Conservation (phyloP, 1,140 invertebrate genomes). For the Drosophila willistoni region DNA sequence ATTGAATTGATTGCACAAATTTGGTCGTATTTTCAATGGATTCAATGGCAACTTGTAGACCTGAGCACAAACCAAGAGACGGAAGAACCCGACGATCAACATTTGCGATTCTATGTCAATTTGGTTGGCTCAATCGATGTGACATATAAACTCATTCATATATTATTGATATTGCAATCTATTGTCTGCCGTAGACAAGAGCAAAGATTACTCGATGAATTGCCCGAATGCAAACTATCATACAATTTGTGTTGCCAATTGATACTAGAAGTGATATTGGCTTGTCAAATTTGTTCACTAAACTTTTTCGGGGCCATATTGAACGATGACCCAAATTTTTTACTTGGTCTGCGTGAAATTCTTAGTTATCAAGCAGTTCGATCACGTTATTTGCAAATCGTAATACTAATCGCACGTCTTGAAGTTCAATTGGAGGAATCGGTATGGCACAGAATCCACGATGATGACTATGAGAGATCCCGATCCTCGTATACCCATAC, state of each 20-base stretch:
- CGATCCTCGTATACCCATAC: conserved; percentile 47
- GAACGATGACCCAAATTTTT: not conserved
- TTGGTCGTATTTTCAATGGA: not conserved
- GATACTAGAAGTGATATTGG: conserved; percentile 26
- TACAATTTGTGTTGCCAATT: not conserved
- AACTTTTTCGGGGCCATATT: not conserved
- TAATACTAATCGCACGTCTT: conserved; percentile 48
- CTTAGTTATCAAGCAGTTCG: conserved; percentile 54
- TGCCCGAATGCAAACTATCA: conserved; percentile 25
- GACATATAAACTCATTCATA: conserved; percentile 44
- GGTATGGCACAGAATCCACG: not conserved
- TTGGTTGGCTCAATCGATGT: conserved; percentile 37
- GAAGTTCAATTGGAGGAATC: conserved; percentile 42
- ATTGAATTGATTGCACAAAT: conserved; percentile 25
- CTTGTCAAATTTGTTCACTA: not conserved
- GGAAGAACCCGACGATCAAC: not conserved
- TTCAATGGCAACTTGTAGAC: not conserved
- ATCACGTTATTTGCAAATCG: conserved; percentile 56
- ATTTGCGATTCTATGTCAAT: conserved; percentile 18
- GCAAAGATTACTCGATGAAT: conserved; percentile 32
- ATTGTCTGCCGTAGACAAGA: conserved; percentile 27
- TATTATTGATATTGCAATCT: conserved; percentile 29
- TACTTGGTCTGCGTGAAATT: conserved; percentile 25
- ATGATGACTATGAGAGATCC: conserved; percentile 24
- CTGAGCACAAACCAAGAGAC: not conserved